Conservation (phyloP, 2,888 invertebrate genomes). For the Folsomia candida region DNA sequence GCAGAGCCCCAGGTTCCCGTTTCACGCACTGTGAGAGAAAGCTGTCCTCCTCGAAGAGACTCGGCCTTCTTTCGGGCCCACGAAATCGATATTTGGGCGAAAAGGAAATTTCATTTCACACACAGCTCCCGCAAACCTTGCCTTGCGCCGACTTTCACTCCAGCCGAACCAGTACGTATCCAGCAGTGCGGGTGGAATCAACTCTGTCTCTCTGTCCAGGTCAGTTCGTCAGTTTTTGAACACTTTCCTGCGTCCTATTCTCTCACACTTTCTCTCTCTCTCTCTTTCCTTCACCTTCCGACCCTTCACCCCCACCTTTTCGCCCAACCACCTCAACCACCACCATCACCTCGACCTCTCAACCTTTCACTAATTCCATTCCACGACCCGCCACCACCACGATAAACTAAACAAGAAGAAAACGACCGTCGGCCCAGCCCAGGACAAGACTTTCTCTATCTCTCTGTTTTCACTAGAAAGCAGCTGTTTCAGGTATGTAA, state of each 20-base stretch:
- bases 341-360: neutral
- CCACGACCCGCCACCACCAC: neutral
- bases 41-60: too few species aligned
- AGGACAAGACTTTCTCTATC: too few species aligned
- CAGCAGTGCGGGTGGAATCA: slow-evolving; percentile 49
- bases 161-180: slow-evolving; percentile 45
- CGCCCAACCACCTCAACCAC: neutral
- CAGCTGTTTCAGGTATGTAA: too few species aligned
- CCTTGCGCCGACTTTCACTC: slow-evolving; percentile 40
- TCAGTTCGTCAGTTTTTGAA: slow-evolving; percentile 30
- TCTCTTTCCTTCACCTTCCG: slow-evolving; percentile 14
- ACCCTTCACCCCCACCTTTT: slow-evolving; percentile 6
- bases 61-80: neutral
- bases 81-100: slow-evolving; percentile 7
- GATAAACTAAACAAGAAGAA: neutral
- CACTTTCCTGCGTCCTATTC: slow-evolving; percentile 21
- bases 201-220: slow-evolving; percentile 37
- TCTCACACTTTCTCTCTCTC: too few species aligned
- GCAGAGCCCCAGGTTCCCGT: neutral
- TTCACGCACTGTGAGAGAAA: neutral
- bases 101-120: slow-evolving; percentile 4
- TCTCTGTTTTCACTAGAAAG: too few species aligned
- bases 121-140: slow-evolving; percentile 23
- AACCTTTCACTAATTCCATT: neutral
- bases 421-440: too few species aligned